Base-by-base conservation (phyloP, 1,140 invertebrate genomes). In the Rhagoletis pomonella region DNA sequence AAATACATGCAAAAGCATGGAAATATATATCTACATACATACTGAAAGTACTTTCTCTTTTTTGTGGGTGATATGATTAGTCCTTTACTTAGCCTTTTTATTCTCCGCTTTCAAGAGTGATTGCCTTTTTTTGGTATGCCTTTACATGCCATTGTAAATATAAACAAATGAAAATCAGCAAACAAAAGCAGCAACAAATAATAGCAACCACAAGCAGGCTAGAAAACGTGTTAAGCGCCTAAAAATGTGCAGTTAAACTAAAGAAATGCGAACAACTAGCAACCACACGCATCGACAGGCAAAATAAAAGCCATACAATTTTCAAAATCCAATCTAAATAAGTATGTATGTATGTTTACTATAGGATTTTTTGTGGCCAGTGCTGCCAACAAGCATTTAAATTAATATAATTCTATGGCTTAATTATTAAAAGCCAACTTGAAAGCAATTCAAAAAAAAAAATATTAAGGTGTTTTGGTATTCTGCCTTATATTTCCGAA, bases 151-250 rank as follows among this genome's bases (percentile, higher is more conserved):
- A 67, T 39, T 42, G 65, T 67, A 67, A 42, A 42, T 42, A 67
- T 14, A 39, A 10, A 12, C 0, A 0, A 39, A 4, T 3, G 1
- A 42, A 67, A 67, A 67, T 3, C 29, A 67, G 29, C 29, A 67
- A 67, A 29, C 65, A 67, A 67, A 67, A 39, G 42, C 19, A 12
- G 3, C 29, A 67, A 67, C 65, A 67, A 10, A 67, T 12, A 67
- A 67, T 42, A 29, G 29, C 29, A 67, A 42, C 65, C 65, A 9
- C 64, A 10, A 67, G 42, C 29, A 39, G 19, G 39, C 65, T 39
- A 67, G 19, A 67, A 39, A 42, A 67, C 29, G 65, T 67, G 65
- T 67, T 67, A 67, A 67, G 65, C 65, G 65, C 65, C 65, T 67
- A 67, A 67, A n/a, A 67, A 67, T 67, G 39, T 67, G 64, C 29